A percentile compares a stretch with the other conserved stretches of the same genome.
phyloP scores from a whole-genome alignment of 92 coral and sea anemone genomes.

The Epizoanthus illoricatus region DNA sequence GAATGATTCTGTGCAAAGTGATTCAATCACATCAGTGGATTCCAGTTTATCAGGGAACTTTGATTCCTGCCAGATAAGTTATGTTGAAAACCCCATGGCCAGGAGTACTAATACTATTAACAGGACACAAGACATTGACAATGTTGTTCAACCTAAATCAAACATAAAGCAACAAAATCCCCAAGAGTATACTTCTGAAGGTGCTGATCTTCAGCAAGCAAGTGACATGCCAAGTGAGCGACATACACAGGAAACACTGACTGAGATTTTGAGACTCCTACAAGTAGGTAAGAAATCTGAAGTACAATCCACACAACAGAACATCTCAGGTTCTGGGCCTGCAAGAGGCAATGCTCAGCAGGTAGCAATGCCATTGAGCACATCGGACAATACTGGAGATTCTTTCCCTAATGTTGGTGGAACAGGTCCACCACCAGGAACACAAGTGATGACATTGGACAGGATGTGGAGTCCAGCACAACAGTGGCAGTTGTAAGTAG shows the following conservation, averaged over 20 bases:
- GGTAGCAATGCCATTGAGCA: neutral
- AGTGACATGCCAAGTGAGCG: constrained; percentile 51
- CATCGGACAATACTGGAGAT: neutral
- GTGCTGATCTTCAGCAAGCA: constrained; percentile 38
- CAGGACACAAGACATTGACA: neutral
- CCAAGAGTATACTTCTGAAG: neutral
- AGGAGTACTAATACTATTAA: constrained; percentile 1
- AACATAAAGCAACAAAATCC: constrained; percentile 29
- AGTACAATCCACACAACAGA: constrained; percentile 12
- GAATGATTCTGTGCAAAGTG: constrained; percentile 51
- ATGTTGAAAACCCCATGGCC: neutral
- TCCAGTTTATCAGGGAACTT: constrained; percentile 46
- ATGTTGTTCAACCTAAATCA: constrained; percentile 5
- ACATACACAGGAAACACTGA: constrained; percentile 73
- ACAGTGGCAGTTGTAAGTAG: constrained; percentile 19
- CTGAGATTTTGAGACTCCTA: constrained; percentile 66
- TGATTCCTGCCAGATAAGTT: neutral
- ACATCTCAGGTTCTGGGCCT: neutral
- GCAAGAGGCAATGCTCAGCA: neutral
- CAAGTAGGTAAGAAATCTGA: constrained; percentile 50
- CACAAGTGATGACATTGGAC: neutral
- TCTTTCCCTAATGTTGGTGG: neutral
- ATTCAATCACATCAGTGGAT: constrained; percentile 56
- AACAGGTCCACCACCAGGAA: neutral
- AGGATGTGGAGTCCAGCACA: constrained; percentile 3